These are phyloP conservation scores for Oryzias woworae DNA, from an alignment of 2,113 vertebrate genomes.

Conservation along the genomic window DNA sequence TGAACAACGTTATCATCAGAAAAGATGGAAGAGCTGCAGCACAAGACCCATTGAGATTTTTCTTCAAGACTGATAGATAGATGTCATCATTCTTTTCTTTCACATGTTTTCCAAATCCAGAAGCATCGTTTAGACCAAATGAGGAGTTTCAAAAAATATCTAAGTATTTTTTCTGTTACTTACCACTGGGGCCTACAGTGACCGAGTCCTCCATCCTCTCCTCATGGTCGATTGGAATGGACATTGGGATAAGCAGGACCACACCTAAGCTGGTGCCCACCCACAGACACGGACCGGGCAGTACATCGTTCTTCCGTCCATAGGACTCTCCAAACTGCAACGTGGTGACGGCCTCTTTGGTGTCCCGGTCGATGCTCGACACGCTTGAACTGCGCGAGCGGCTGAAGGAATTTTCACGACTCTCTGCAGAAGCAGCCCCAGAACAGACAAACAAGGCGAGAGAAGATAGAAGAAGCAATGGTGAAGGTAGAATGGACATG, in stretches of 20 bases:
- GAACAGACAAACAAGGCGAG: constrained; percentile 8
- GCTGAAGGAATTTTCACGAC: constrained; percentile 93
- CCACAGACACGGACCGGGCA: constrained; percentile 90
- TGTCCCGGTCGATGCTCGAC: constrained; percentile 96
- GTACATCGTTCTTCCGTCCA: constrained; percentile 83
- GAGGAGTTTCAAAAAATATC: no score
- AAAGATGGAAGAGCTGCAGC: no score
- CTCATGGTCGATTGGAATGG: constrained; percentile 86
- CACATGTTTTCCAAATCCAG: no score
- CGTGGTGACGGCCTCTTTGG: constrained; percentile 92
- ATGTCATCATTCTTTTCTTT: no score
- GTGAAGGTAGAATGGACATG: neutral
- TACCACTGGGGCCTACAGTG: constrained; percentile 87
- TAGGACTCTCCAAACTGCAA: constrained; percentile 93
- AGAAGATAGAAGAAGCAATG: constrained; percentile 7
- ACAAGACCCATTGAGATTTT: no score
- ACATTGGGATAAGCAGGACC: constrained; percentile 89
- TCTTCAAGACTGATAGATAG: no score
- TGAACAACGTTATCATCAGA: neutral
- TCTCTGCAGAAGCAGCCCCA: constrained; percentile 77
- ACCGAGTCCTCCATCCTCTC: constrained; percentile 87
- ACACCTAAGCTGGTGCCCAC: constrained; percentile 94
- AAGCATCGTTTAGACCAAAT: no score
- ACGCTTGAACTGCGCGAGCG: constrained; percentile 97
- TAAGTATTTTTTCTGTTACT: constrained; percentile 48